phyloP scores from a whole-genome alignment of 2,888 invertebrate species.

The Amphipoea lucens region DNA sequence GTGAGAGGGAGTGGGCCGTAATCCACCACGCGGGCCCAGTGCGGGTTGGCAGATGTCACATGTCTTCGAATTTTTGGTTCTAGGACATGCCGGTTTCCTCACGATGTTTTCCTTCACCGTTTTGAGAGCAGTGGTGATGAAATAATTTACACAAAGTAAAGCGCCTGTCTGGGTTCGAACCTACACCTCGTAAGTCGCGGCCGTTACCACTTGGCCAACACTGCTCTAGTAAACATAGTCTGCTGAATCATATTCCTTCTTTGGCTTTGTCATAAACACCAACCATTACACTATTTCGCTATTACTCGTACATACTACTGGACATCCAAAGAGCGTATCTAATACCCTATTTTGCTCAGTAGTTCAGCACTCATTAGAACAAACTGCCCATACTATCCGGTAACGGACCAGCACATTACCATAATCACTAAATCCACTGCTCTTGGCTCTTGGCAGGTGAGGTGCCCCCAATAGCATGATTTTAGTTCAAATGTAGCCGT shows the following conservation, averaged over 20 bases:
- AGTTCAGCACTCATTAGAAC: slow-evolving; percentile 3
- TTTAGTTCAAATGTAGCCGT: slow-evolving; percentile 21
- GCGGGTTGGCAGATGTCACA: too few species aligned
- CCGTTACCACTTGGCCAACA: too few species aligned
- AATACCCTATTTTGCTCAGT: slow-evolving; percentile 6
- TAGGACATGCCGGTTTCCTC: too few species aligned
- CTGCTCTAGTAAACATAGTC: not conserved
- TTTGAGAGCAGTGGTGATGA: too few species aligned
- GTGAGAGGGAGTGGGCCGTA: too few species aligned
- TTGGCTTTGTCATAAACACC: too few species aligned
- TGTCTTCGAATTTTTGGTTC: too few species aligned
- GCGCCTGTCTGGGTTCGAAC: too few species aligned
- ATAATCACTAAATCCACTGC: slow-evolving; percentile 38
- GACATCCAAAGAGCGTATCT: slow-evolving; percentile 5
- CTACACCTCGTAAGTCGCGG: too few species aligned
- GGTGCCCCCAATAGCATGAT: slow-evolving; percentile 40
- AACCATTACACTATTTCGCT: not conserved
- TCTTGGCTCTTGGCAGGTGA: slow-evolving; percentile 36
- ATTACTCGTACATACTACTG: not conserved
- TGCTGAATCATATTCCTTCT: not conserved
- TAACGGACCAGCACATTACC: slow-evolving; percentile 39
- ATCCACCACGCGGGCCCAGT: too few species aligned
- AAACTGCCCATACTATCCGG: slow-evolving; percentile 25
- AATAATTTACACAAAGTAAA: too few species aligned
- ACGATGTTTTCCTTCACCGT: too few species aligned